phyloP scores from a whole-genome alignment of 2,888 invertebrate species.

The Polyommatus iphigenia region DNA sequence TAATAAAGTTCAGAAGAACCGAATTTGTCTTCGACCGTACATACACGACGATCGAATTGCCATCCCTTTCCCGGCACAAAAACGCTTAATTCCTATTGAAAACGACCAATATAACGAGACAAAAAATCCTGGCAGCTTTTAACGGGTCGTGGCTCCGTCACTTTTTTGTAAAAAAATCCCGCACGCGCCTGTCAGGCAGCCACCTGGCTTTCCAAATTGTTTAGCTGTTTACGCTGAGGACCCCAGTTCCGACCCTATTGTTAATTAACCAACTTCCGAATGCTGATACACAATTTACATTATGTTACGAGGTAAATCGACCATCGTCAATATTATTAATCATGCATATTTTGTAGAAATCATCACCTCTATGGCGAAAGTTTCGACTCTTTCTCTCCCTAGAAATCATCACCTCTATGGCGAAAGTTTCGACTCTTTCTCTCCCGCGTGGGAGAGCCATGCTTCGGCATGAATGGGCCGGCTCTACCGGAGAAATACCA shows the following conservation, averaged over 20 bases:
- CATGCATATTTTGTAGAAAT: too few relatives aligned
- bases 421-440: too few relatives aligned
- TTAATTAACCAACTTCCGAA: neutral
- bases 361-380: too few relatives aligned
- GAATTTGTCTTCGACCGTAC: neutral
- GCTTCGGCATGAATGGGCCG: too few relatives aligned
- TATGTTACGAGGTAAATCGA: too few relatives aligned
- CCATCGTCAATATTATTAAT: too few relatives aligned
- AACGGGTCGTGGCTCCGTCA: neutral
- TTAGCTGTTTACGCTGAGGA: neutral
- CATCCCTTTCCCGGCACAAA: neutral
- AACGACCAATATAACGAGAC: neutral
- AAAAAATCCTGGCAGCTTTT: constrained; percentile 16
- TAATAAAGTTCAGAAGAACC: neutral
- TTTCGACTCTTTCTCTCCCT: too few relatives aligned
- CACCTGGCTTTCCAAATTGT: constrained; percentile 26
- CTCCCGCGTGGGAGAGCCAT: too few relatives aligned
- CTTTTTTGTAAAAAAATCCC: constrained; percentile 1
- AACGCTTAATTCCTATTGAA: neutral
- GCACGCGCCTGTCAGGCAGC: constrained; percentile 26
- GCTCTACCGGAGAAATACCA: too few relatives aligned
- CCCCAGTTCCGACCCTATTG: neutral
- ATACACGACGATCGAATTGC: neutral
- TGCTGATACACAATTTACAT: neutral
- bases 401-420: too few relatives aligned